phyloP scores from a whole-genome alignment of 2,888 invertebrate species.

The Eretmocerus hayati region DNA sequence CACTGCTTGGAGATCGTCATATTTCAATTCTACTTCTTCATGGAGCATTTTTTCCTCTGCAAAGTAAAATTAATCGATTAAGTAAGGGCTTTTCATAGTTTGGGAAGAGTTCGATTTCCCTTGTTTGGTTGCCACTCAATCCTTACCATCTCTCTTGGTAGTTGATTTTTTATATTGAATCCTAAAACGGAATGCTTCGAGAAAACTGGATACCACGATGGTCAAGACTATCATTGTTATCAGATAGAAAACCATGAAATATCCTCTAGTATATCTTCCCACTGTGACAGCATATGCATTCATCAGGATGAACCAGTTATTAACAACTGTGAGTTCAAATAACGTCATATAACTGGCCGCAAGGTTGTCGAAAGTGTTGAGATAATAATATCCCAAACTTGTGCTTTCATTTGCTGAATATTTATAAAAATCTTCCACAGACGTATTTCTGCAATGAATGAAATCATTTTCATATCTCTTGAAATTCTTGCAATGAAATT shows the following conservation, averaged over 20 bases:
- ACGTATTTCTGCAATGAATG: slow-evolving; percentile 71
- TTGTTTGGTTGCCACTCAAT: background rate
- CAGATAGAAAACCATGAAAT: slow-evolving; percentile 83
- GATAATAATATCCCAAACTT: slow-evolving; percentile 74
- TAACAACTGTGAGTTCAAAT: slow-evolving; percentile 84
- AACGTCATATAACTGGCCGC: slow-evolving; percentile 73
- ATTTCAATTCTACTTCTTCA: slow-evolving; percentile 66
- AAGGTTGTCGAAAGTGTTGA: slow-evolving; percentile 78
- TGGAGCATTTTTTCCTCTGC: slow-evolving; percentile 69
- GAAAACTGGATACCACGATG: slow-evolving; percentile 80
- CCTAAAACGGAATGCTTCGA: slow-evolving; percentile 81
- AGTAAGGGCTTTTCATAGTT: too few species aligned
- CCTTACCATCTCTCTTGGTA: slow-evolving; percentile 64
- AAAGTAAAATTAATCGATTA: too few species aligned
- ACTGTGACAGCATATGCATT: slow-evolving; percentile 71
- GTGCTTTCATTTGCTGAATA: slow-evolving; percentile 62
- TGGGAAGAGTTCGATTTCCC: too few species aligned
- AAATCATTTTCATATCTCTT: too few species aligned
- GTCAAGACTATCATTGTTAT: slow-evolving; percentile 88
- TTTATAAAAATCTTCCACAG: slow-evolving; percentile 75
- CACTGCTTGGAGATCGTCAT: slow-evolving; percentile 59
- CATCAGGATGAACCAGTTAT: slow-evolving; percentile 91
- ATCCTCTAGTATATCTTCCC: slow-evolving; percentile 68
- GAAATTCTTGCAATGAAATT: background rate
- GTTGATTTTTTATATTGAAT: slow-evolving; percentile 81